Conservation (phyloP, 2,113 vertebrate genomes). For the Athene cunicularia region DNA sequence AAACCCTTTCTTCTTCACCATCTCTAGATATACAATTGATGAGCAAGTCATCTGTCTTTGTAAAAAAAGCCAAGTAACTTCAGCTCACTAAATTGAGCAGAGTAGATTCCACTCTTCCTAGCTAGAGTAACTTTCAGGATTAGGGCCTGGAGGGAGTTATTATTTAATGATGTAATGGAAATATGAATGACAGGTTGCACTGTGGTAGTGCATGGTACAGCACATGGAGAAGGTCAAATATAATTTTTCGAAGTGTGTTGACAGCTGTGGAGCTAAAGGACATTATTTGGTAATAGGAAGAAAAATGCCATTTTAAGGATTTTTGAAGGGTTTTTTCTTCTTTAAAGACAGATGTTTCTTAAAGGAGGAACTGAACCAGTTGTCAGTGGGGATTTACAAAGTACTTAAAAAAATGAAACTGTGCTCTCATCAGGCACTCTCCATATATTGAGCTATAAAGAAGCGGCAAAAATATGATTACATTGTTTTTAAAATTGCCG, state of each 20-base stretch:
- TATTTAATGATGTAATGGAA: not conserved
- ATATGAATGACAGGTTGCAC: not conserved
- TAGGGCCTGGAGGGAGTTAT: not conserved
- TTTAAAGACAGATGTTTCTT: not conserved
- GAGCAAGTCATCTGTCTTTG: not conserved
- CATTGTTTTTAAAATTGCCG: slow-evolving; percentile 54
- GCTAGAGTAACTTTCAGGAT: not conserved
- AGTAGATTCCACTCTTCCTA: not conserved
- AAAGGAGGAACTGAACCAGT: not conserved
- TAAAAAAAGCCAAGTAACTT: not conserved
- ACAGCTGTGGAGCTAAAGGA: not conserved
- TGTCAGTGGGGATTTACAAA: slow-evolving; percentile 34
- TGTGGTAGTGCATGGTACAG: not conserved
- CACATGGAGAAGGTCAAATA: not conserved
- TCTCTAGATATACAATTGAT: not conserved
- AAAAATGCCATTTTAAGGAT: not conserved
- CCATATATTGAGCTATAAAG: slow-evolving; percentile 44
- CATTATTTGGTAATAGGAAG: not conserved
- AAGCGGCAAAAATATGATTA: slow-evolving; percentile 33
- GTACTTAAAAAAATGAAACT: slow-evolving; percentile 4
- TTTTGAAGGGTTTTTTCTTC: not conserved
- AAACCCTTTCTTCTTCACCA: not conserved
- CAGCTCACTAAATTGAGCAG: fast-evolving
- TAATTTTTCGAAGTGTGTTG: not conserved
- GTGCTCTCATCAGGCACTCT: slow-evolving; percentile 1